These are phyloP conservation scores for Anolis sagrei DNA, from an alignment of 2,113 vertebrate genomes.

Conservation along the genomic window DNA sequence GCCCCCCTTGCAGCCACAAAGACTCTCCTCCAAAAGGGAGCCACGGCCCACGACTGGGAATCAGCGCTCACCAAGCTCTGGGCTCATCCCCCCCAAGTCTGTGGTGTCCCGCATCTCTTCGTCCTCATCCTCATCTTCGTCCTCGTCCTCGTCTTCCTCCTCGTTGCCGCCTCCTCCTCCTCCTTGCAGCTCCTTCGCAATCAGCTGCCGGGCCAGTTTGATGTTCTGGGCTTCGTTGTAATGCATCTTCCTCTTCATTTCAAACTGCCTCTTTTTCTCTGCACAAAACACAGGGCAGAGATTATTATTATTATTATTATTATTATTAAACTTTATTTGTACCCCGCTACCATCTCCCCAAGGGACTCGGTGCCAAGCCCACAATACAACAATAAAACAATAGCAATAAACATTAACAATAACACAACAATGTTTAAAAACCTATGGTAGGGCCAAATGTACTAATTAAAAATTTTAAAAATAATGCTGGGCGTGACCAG, in stretches of 20 bases:
- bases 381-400: too few relatives aligned
- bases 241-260: conserved; percentile 98
- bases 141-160: conserved; percentile 70
- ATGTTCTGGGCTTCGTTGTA: conserved; percentile 98
- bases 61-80: conserved; percentile 70
- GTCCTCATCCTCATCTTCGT: conserved; percentile 63
- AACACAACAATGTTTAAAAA: too few relatives aligned
- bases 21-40: too few relatives aligned
- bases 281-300: conserved; percentile 16
- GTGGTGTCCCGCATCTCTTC: conserved; percentile 86
- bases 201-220: conserved; percentile 93
- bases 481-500: too few relatives aligned
- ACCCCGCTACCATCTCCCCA: too few relatives aligned
- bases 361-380: too few relatives aligned
- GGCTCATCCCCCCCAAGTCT: conserved; percentile 80
- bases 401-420: too few relatives aligned
- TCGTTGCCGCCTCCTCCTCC: conserved; percentile 82
- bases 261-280: conserved; percentile 94
- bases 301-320: too few relatives aligned
- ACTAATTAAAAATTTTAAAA: too few relatives aligned
- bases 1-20: too few relatives aligned
- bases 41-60: neutral
- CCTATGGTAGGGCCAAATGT: too few relatives aligned
- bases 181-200: conserved; percentile 89
- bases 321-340: too few relatives aligned